Evolutionary conservation across 92 coral and sea anemone species (phyloP), one percentile per base, ranked within the genome.

Genomic region (Hydrozoanthus gracilis): DNA sequence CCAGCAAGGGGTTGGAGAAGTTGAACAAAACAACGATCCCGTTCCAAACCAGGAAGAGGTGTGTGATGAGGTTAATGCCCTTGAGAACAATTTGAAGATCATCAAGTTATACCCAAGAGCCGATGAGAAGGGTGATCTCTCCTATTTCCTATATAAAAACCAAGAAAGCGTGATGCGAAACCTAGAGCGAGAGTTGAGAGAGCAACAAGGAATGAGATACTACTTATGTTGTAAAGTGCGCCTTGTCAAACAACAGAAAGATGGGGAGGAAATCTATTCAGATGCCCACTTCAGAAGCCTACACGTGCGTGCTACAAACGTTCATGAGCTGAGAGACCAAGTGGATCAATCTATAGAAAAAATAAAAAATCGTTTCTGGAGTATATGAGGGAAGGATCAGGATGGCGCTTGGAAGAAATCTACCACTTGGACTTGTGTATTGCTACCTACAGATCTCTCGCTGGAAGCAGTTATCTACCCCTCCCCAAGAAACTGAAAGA

Each of bases 241-340:
- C 52, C 73, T 88, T 49, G 84, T 88, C 15, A 88, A 88, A 62
- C 86, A 49, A 4, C 73, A 46, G 56, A 82, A 82, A 5, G 92
- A 87, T 5, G 85, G 90, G 2, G 90, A 86, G 51, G 46, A 71
- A 27, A 6, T 54, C 5, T 17, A 87, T 0, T 77, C 78, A 47
- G 12, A 54, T 12, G 85, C 94, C 17, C 92, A 89, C 74, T 88
- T 92, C 77, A 76, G 92, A 60, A 85, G 90, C 39, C 7, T 8
- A 15, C 80, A 80, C 12, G 47, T 60, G 78, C 67, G 74, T 7
- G n/a, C 83, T 6, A 51, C 71, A 4, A 86, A 86, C 71, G 7
- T 45, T 5, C 70, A 85, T 74, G 87, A 78, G 52, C 44, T 91
- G 0, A 54, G 76, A 2, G 79, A 49, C 6, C 88, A 91, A 61